Evolutionary conservation across 2,797 vertebrate genomes (phyloP).

Genomic region (Falco novaeseelandiae): DNA sequence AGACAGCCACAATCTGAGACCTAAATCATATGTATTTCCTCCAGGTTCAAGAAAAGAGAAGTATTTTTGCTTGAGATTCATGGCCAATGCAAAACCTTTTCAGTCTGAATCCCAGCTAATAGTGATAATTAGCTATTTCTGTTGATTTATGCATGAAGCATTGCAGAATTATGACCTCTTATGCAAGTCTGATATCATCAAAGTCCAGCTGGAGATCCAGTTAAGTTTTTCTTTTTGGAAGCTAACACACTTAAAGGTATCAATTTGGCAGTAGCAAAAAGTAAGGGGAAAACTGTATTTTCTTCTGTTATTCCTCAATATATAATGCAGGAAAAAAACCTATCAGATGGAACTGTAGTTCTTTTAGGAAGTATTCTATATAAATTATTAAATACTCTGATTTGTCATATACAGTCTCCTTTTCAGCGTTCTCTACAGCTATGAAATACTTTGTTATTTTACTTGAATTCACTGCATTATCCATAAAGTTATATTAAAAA

Average conservation of each 20-base stretch:
- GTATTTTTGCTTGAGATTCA: not conserved
- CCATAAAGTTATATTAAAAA: not conserved
- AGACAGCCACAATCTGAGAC: not conserved
- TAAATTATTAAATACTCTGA: not conserved
- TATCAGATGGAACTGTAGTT: not conserved
- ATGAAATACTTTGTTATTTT: not conserved
- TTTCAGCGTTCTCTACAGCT: not conserved
- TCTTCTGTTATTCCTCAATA: not conserved
- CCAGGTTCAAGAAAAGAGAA: not conserved
- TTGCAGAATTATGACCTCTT: not conserved
- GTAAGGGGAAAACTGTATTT: not conserved
- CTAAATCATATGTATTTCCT: not conserved
- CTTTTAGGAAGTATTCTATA: not conserved
- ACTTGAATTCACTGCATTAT: not conserved
- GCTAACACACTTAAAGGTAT: not conserved
- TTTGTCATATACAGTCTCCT: not conserved
- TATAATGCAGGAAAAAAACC: accelerated
- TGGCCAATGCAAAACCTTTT: not conserved
- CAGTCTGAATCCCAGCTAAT: not conserved
- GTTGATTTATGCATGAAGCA: not conserved
- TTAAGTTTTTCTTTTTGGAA: not conserved
- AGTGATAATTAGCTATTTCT: not conserved
- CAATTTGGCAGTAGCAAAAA: not conserved
- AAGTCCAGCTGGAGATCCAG: not conserved
- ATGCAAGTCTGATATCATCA: not conserved